Evolutionary conservation across 2,113 vertebrate genomes (phyloP), one percentile per base, ranked within the genome.

Genomic region (Mormyrus iriodes): DNA sequence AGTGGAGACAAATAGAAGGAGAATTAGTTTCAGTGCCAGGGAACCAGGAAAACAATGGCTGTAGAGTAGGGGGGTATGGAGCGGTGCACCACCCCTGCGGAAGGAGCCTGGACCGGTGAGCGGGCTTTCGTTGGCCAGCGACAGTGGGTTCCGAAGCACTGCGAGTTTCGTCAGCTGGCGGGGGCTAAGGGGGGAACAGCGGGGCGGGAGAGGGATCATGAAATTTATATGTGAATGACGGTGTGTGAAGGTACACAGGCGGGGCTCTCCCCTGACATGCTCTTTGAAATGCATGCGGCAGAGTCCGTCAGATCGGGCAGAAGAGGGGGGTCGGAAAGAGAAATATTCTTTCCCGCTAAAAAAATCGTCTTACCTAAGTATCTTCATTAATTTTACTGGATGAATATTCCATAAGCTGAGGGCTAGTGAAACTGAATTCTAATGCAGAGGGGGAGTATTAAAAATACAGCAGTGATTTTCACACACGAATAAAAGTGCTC

Each of bases 341-440:
- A 4, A 86, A 35, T 39, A 31, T 12, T 27, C n/a, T 42, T 17
- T 42, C 42, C 35, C 35, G 9, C 31, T 83, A 44, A 44, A 39
- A 44, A 17, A 44, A 44, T 44, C 31, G 1, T 8, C 9, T 39
- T 9, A 35, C 31, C 13, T 27, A 42, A 79, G 4, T 31, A 83
- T 44, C 21, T 55, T 86, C n/a, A 27, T 35, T 55, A 53, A 48
- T 85, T 27, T 49, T 86, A 55, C 51, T 86, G 27, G 39, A 86
- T 86, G 51, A 86, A 86, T 86, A 86, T 86, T 86, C 84, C 51
- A 86, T 86, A 86, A 85, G 49, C 21, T 53, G 48, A 83, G 35
- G 35, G 35, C 4, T 19, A 76, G 73, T 76, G 17, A 7, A 76
- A 76, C 73, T 76, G 73, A 76, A 76, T 76, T 42, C 10, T 39